Evolutionary conservation across 2,797 vertebrate genomes (phyloP).

Genomic region (Sebastes nivosus): DNA sequence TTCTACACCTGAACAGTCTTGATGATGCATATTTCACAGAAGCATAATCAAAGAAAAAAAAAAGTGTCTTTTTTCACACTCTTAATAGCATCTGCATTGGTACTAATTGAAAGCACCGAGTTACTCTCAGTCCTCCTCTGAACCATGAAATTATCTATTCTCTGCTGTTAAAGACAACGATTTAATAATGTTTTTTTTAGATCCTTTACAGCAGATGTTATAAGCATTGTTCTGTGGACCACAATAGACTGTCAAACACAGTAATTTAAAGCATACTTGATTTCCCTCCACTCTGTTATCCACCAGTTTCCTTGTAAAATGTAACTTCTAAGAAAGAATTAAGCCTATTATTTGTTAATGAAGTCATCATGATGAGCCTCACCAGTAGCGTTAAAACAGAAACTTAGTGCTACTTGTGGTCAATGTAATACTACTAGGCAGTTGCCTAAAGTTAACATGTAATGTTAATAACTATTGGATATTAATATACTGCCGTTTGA

Average conservation of each 20-base stretch:
- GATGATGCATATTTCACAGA: constrained; percentile 42
- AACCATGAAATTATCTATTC: constrained; percentile 43
- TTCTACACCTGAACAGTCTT: constrained; percentile 43
- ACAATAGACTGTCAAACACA: neutral
- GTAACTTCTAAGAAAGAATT: neutral
- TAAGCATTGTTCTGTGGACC: neutral
- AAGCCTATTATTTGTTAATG: neutral
- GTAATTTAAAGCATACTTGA: neutral
- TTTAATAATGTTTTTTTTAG: neutral
- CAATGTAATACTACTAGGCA: neutral
- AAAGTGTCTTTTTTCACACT: neutral
- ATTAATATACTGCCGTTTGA: neutral
- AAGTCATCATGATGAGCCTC: neutral
- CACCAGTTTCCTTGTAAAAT: neutral
- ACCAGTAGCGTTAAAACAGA: neutral
- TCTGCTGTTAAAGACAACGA: neutral
- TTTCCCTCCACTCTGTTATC: neutral
- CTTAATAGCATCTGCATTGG: neutral
- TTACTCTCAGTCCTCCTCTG: constrained; percentile 29
- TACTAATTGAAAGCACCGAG: constrained; percentile 24
- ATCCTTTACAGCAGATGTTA: neutral
- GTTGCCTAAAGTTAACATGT: neutral
- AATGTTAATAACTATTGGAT: neutral
- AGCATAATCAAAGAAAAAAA: constrained; percentile 28
- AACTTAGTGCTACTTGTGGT: neutral